Conservation (phyloP, 2,888 invertebrate species). For the Hypomecis atomaria region DNA sequence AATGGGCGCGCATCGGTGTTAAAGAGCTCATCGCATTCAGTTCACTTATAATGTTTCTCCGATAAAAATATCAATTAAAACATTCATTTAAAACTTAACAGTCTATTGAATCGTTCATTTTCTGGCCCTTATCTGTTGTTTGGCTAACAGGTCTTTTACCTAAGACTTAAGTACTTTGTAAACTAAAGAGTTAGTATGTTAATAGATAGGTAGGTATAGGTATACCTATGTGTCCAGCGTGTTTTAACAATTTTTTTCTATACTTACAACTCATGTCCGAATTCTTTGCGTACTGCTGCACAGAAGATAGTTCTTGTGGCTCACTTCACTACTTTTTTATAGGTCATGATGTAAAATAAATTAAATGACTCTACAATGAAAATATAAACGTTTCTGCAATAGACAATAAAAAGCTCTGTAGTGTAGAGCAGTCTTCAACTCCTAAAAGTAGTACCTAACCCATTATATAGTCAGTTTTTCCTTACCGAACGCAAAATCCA, state of each 20-base stretch:
- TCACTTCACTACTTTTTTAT: too few species aligned
- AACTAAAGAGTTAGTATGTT: neutral
- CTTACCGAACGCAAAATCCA: slow-evolving; percentile 29
- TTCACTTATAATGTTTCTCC: slow-evolving; percentile 54
- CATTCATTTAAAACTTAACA: slow-evolving; percentile 68
- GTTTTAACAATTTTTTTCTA: neutral
- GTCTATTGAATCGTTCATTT: slow-evolving; percentile 67
- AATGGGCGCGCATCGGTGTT: neutral
- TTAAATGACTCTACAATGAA: too few species aligned
- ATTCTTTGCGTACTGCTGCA: too few species aligned
- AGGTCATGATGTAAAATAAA: too few species aligned
- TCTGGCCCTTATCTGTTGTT: slow-evolving; percentile 69
- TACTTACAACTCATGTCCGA: too few species aligned
- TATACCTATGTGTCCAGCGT: neutral
- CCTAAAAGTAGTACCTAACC: too few species aligned
- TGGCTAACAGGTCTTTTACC: slow-evolving; percentile 77
- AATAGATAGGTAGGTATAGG: neutral
- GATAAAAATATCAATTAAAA: slow-evolving; percentile 74
- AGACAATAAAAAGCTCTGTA: too few species aligned
- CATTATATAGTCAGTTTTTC: neutral
- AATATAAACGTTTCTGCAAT: too few species aligned
- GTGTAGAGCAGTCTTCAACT: too few species aligned
- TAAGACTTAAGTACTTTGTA: slow-evolving; percentile 49
- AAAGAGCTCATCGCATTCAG: slow-evolving; percentile 37
- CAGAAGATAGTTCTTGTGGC: too few species aligned